Evolutionary conservation across 2,113 vertebrate genomes (phyloP).

Genomic region (Pangasianodon hypophthalmus): DNA sequence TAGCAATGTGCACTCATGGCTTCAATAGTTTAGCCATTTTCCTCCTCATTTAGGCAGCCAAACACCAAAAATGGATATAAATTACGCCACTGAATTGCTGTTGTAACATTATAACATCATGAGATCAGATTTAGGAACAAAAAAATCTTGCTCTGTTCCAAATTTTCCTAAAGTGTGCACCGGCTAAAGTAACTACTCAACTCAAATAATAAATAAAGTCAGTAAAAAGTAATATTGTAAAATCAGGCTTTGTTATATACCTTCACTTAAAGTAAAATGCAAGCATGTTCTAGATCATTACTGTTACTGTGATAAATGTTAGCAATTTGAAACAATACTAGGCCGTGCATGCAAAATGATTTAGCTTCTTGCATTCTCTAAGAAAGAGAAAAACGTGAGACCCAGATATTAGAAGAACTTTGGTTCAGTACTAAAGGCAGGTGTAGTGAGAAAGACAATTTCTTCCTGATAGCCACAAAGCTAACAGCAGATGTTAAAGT

Average conservation of each 20-base stretch:
- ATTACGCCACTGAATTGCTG: neutral
- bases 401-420: constrained; percentile 35
- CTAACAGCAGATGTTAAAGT: constrained; percentile 57
- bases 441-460: neutral
- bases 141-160: neutral
- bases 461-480: constrained; percentile 42
- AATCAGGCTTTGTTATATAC: neutral
- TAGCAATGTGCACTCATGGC: constrained; percentile 47
- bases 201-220: neutral
- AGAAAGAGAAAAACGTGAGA: neutral
- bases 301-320: neutral
- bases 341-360: constrained; percentile 5
- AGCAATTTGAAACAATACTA: constrained; percentile 4
- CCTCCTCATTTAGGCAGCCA: neutral
- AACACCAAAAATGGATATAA: neutral
- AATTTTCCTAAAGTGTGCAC: neutral
- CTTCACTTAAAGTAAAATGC: constrained; percentile 11
- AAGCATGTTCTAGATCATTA: neutral
- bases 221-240: neutral
- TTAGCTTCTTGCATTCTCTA: constrained; percentile 20
- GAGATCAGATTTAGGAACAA: neutral
- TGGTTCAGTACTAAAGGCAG: constrained; percentile 18
- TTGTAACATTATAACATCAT: neutral
- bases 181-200: neutral
- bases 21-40: neutral